Evolutionary conservation across 2,113 vertebrate species (phyloP), one percentile per base, ranked within the genome.

Genomic region (Ictalurus furcatus): DNA sequence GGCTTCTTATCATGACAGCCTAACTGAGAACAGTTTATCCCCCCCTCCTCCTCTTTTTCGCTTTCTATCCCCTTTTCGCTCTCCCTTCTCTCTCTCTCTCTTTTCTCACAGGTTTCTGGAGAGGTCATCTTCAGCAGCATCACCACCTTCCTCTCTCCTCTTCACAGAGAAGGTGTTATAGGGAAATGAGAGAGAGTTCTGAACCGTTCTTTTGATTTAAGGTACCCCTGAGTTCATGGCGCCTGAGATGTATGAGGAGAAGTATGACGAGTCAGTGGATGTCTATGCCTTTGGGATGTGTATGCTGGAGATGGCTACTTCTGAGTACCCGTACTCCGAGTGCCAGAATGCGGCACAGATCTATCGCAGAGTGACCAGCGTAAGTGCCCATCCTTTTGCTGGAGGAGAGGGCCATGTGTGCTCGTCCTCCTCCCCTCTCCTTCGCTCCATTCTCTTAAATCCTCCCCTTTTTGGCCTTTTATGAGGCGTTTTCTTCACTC

Each of bases 201-300:
- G 96, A 98, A 97, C 97, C 96, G 94, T 98, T 99, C 96, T 99
- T 98, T 98, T 98, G 97, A 98, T 99, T 98, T 98, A 97, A 99
- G 98, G 98, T 97, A 99, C 98, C 95, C 98, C 98, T 97, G 98
- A 99, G 95, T 99, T 99, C 97, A 99, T 99, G 98, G 98, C 98
- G 93, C 98, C 98, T 93, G 98, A 99, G 97, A 99, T 99, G 98
- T 99, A 99, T 97, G 98, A 99, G 94, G 98, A 99, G 97, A 99
- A 99, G 96, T 99, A 99, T 93, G 98, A 99, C 97, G 98, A 99
- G 94, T 99, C 98, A 92, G 98, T 99, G 97, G 98, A 99, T 95
- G 98, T 99, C 84, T 99, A 99, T 97, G 98, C 98, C 96, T 99
- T 99, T 97, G 98, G 98, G 94, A 99, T 99, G 98, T 99, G 98